Base-by-base conservation (phyloP, 2,113 vertebrate genomes). In the Ramphastos sulfuratus region DNA sequence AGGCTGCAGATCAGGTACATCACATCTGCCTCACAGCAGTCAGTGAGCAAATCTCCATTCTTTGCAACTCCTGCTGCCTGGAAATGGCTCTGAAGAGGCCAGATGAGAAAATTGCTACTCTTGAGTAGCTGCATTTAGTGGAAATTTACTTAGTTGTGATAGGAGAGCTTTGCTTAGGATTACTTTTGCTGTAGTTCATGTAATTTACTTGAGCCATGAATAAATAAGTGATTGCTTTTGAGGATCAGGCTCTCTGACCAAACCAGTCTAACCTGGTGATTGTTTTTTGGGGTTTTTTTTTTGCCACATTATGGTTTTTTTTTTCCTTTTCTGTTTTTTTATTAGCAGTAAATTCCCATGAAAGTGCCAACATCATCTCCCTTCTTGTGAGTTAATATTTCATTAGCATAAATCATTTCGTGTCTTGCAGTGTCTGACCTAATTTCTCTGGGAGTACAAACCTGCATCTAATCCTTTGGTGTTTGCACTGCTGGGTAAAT, bases 201-300 rank as follows among this genome's bases (percentile, higher is more conserved):
- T 72, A 6, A 13, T 33, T 71, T n/a, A 64, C 70, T 58, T 60
- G 91, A 92, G 52, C 48, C 33, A 3, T 8, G 44, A 86, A 42
- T 63, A 92, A 92, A 90, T 33, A 78, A 79, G 7, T 7, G 71
- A 13, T 17, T n/a, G 54, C 30, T 92, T 70, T 30, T 52, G 71
- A 72, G 78, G 70, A 46, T 55, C 78, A 73, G 65, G 14, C 69
- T 87, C 86, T 79, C 73, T 16, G 54, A 11, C 61, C 35, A 72
- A 95, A 94, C 94, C 92, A 91, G 95, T 94, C 93, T 71, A 31
- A 58, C 89, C 78, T 74, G 92, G 86, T 4, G 3, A 9, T 71
- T 89, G 77, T 8, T 37, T 7, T 7, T 82, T 93, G 92, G 91
- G 90, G 73, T 94, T 91, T 44, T 59, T 92, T 94, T 91, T 44